Base-by-base conservation (phyloP, 2,113 vertebrate genomes). In the Pseudorasbora parva region DNA sequence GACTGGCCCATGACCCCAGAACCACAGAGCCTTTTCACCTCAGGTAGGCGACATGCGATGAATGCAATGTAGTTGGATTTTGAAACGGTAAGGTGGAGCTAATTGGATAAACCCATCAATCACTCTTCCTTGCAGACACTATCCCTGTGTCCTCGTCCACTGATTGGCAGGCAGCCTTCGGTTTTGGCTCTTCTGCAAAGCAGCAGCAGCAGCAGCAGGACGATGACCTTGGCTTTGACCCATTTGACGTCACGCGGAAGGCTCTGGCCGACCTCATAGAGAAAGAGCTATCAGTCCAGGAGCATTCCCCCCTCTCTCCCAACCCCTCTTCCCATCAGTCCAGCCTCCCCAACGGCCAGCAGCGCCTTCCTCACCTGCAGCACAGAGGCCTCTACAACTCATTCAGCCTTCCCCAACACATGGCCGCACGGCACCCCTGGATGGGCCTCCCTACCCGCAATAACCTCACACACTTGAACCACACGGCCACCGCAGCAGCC, bases 151-250 rank as follows among this genome's bases (percentile, higher is more conserved):
- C 97, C 14, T 99, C 98, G 54, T 98, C 97, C 86, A 99, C 98
- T 93, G 98, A 99, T 95, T 99, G 98, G 98, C 98, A 99, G 95
- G 98, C 98, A 12, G 98, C 98, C 12, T 99, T 99, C 85, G 98
- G 98, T 89, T 99, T 99, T 87, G 98, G 98, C 92, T 98, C 98
- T 82, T 99, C 98, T 87, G 97, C 87, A 86, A 94, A 94, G 89
- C 87, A 94, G 89, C 87, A 88, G 80, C 93, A 98, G 41, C 41
- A 43, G 93, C 96, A 97, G 87, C 97, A 98, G 94, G 98, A 99
- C 90, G 98, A 99, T 78, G 98, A 99, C 92, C 95, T 99, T 87
- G 98, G 98, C 88, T 99, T 99, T 88, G 98, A 99, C 91, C 98
- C 98, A n/a, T 99, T 99, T 78, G 98, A 99, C 88, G 96, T 99